Evolutionary conservation across 2,797 vertebrate genomes (phyloP).

Genomic region (Smutsia gigantea): DNA sequence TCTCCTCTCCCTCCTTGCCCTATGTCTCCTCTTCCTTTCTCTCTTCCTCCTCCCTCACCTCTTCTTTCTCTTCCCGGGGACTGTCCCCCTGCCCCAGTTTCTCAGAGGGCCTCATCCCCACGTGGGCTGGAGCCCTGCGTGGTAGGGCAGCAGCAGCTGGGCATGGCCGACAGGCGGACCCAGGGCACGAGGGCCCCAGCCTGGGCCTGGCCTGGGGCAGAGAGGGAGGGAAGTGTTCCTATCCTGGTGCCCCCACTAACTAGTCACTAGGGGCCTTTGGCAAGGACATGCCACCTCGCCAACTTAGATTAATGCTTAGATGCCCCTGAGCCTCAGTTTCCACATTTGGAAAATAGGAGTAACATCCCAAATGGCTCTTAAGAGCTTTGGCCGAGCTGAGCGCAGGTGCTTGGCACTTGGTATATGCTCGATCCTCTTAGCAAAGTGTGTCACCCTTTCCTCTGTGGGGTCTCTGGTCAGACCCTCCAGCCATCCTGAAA

Average conservation of each 20-base stretch:
- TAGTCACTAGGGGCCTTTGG: not conserved
- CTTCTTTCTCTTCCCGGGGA: not conserved
- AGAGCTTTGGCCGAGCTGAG: not conserved
- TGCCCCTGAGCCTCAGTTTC: not conserved
- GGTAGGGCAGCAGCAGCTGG: not conserved
- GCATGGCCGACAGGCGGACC: not conserved
- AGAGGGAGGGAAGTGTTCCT: not conserved
- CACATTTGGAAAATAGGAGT: not conserved
- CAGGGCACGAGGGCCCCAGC: not conserved
- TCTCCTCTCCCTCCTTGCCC: not conserved
- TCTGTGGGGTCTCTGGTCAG: not conserved
- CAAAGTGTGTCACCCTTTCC: not conserved
- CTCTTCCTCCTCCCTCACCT: not conserved
- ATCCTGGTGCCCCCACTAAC: not conserved
- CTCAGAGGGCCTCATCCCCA: not conserved
- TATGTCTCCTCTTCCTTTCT: not conserved
- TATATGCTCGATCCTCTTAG: not conserved
- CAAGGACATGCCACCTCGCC: not conserved
- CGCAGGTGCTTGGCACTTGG: not conserved
- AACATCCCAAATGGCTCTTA: not conserved
- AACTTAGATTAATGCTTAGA: not conserved
- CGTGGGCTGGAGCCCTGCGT: not conserved
- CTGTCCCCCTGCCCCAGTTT: not conserved
- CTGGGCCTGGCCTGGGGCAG: not conserved
- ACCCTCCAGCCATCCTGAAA: not conserved